Evolutionary conservation across 2,113 vertebrate species (phyloP), one percentile per base, ranked within the genome.

Genomic region (Numenius arquata): DNA sequence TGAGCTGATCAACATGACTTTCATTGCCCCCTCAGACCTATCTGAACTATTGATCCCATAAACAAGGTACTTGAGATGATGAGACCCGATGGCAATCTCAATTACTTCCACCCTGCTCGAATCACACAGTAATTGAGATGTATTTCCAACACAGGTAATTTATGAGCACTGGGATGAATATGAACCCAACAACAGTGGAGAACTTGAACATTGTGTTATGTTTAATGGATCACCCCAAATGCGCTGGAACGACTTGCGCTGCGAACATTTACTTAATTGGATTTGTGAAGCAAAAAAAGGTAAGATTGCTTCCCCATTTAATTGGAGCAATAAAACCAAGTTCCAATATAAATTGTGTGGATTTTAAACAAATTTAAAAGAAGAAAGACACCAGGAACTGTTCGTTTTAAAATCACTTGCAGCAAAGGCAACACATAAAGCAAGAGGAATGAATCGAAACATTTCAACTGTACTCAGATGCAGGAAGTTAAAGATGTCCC

Each of bases 241-340:
- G 88, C 77, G 55, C n/a, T 99, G 99, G 99, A 99, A 99, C 0
- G 99, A 99, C 76, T 94, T 97, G 30, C 95, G 96, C 85, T 99
- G 99, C 95, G 98, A 99, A 48, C 6, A 5, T 48, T 98, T 97
- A 67, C 98, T 98, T 68, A 96, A 99, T 92, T 99, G 99, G 99
- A 98, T 99, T 96, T 99, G 99, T 96, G 98, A 99, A 97, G 98
- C 98, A 71, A 95, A 52, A 86, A 99, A 98, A 99, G 99, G 99
- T 99, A 98, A 25, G 76, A 48, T 63, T 65, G 25, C 27, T 80
- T 73, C 14, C 11, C 20, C 25, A 53, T 68, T 93, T 76, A 83
- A 77, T 11, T 62, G 47, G 3, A 88, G 59, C 5, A 32, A 77
- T 83, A 83, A 88, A 53, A 11, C 4, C 27, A 79, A 53, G 15